Percentiles rank a stretch among this genome's conserved stretches.
Evolutionary conservation across 2,888 invertebrate genomes (phyloP).

Genomic region (Allolobophora icterica): DNA sequence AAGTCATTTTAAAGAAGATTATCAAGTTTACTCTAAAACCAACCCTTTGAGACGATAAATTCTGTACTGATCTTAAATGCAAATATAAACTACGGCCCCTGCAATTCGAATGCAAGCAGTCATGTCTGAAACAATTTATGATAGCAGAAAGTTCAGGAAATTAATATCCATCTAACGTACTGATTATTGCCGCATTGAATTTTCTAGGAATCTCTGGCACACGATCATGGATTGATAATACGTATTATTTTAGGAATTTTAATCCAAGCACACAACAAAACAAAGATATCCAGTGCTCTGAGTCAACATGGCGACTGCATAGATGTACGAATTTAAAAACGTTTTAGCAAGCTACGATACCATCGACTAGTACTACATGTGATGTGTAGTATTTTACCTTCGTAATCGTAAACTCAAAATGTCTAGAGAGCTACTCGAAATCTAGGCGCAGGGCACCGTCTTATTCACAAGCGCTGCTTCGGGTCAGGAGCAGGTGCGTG

Average conservation of each 20-base stretch:
- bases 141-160: neutral
- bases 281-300: slow-evolving; percentile 20
- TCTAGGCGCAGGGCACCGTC: no score
- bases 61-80: neutral
- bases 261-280: neutral
- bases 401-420: no score
- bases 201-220: neutral
- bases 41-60: neutral
- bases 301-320: slow-evolving; percentile 29
- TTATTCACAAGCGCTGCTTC: no score
- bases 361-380: neutral
- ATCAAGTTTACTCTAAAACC: neutral
- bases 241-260: neutral
- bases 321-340: neutral
- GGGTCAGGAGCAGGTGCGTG: no score
- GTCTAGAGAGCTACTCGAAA: no score
- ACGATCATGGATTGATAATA: neutral
- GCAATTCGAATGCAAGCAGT: neutral
- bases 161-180: neutral
- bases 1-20: neutral
- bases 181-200: neutral
- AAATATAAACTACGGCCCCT: neutral
- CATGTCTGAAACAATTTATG: neutral
- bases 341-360: neutral
- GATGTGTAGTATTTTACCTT: no score